phyloP scores from a whole-genome alignment of 2,113 vertebrate species.

The Mesitornis unicolor region DNA sequence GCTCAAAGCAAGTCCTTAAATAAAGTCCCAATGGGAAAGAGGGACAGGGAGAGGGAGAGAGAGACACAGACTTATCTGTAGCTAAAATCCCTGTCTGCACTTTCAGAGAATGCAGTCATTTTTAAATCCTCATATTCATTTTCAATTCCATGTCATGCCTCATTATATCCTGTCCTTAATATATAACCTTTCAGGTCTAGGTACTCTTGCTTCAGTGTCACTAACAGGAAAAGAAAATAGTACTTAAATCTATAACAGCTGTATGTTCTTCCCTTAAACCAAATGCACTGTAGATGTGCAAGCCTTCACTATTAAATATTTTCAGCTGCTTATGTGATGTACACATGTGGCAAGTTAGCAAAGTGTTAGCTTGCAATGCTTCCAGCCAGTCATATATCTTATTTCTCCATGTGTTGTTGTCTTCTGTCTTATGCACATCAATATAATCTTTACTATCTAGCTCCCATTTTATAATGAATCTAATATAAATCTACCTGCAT shows the following conservation, averaged over 20 bases:
- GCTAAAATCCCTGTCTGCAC: not conserved
- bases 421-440: constrained; percentile 28
- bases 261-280: not conserved
- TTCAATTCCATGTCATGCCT: not conserved
- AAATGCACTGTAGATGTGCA: not conserved
- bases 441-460: constrained; percentile 52
- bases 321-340: constrained; percentile 51
- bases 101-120: not conserved
- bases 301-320: constrained; percentile 46
- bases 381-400: constrained; percentile 61
- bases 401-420: constrained; percentile 47
- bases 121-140: not conserved
- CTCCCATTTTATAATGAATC: not conserved
- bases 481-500: constrained; percentile 58
- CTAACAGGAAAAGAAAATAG: constrained; percentile 34
- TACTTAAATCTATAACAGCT: constrained; percentile 45
- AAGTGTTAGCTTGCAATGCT: constrained; percentile 54
- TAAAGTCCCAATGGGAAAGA: not conserved
- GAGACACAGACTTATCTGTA: not conserved
- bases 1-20: not conserved
- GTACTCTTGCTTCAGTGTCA: not conserved
- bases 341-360: constrained; percentile 55
- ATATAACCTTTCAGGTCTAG: not conserved
- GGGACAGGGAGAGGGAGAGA: not conserved
- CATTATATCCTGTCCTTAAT: not conserved